phyloP scores from a whole-genome alignment of 2,888 invertebrate genomes.

The Erebia palarica region DNA sequence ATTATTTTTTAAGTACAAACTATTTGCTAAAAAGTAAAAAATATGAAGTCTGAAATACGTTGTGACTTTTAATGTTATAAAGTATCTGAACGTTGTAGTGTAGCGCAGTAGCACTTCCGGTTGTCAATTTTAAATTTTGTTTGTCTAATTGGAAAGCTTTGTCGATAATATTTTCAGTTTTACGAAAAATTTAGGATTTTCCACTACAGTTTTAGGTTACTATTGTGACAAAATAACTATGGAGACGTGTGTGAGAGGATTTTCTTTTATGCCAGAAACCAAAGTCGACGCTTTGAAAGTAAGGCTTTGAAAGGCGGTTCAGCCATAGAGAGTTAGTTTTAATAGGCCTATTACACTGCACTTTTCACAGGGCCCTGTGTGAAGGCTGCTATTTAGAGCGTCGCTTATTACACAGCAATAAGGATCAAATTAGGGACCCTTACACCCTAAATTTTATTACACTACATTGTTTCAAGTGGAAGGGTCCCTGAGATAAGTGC shows the following conservation, averaged over 20 bases:
- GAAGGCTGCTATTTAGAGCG: too few species aligned
- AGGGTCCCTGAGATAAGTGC: too few species aligned
- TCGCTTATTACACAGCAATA: too few species aligned
- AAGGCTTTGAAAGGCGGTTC: neutral
- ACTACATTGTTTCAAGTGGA: too few species aligned
- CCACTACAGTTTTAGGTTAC: conserved; percentile 5
- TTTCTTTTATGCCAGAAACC: conserved; percentile 64
- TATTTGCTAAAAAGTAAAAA: too few species aligned
- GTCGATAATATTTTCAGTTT: conserved; percentile 2
- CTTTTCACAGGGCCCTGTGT: too few species aligned
- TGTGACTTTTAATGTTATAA: neutral
- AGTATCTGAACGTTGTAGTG: neutral
- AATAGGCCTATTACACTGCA: too few species aligned
- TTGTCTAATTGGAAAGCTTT: conserved; percentile 12
- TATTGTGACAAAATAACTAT: conserved; percentile 40
- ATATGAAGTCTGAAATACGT: too few species aligned
- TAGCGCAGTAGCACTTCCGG: conserved; percentile 13
- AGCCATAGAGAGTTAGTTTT: too few species aligned
- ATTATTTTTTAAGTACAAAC: too few species aligned
- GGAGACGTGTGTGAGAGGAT: conserved; percentile 65
- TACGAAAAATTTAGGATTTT: conserved; percentile 3
- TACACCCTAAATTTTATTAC: too few species aligned
- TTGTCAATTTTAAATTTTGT: conserved; percentile 30
- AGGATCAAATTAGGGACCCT: too few species aligned
- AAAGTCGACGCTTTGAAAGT: conserved; percentile 63